phyloP scores from a whole-genome alignment of 2,113 vertebrate genomes.

The Polyodon spathula region DNA sequence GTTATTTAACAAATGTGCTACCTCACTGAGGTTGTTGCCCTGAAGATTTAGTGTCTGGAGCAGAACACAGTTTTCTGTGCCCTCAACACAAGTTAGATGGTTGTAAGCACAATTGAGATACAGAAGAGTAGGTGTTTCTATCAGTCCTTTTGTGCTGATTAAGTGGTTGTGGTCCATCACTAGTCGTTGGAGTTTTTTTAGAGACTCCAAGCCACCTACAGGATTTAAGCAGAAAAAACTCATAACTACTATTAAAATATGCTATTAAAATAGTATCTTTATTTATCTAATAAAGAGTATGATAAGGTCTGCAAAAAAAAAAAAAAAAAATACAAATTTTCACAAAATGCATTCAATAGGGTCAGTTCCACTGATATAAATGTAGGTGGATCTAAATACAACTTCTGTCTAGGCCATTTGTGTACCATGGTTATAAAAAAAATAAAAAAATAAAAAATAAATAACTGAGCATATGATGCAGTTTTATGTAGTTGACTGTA shows the following conservation, averaged over 20 bases:
- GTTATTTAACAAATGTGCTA: constrained; percentile 38
- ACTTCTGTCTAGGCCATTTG: no score
- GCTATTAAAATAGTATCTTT: not conserved
- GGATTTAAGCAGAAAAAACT: not conserved
- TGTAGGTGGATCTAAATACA: no score
- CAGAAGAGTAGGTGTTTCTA: constrained; percentile 58
- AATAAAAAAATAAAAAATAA: no score
- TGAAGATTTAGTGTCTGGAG: constrained; percentile 75
- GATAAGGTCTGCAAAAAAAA: no score
- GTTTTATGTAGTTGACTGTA: no score
- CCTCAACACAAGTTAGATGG: constrained; percentile 67
- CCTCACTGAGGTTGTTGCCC: constrained; percentile 80
- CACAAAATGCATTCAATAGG: no score
- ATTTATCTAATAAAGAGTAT: no score
- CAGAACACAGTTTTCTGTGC: constrained; percentile 74
- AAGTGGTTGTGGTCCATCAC: constrained; percentile 81
- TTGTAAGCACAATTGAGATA: constrained; percentile 83
- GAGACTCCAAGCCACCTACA: constrained; percentile 71
- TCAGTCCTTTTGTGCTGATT: constrained; percentile 76
- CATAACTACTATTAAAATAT: constrained; percentile 2
- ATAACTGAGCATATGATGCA: no score
- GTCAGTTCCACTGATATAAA: no score
- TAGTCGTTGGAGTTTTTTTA: constrained; percentile 70
- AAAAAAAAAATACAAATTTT: no score
- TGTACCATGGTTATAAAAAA: no score